Evolutionary conservation across 2,888 invertebrate genomes (phyloP).

Genomic region (Drosophila tripunctata): DNA sequence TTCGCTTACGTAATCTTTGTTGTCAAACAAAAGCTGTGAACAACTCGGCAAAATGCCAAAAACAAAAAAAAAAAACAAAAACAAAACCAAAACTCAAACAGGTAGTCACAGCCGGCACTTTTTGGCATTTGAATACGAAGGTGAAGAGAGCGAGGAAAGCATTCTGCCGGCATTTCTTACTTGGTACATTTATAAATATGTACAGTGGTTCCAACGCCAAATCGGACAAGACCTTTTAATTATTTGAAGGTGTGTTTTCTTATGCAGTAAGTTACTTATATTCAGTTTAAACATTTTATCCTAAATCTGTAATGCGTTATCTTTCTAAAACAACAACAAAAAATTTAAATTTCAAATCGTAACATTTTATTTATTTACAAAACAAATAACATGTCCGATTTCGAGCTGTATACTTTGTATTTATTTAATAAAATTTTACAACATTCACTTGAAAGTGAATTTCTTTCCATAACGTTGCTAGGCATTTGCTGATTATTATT

Average conservation of each 20-base stretch:
- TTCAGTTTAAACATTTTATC: no score
- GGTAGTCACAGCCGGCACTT: slow-evolving; percentile 14
- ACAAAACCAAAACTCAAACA: slow-evolving; percentile 21
- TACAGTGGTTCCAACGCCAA: no score
- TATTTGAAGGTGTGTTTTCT: no score
- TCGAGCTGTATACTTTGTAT: neutral
- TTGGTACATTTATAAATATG: neutral
- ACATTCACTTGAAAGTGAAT: neutral
- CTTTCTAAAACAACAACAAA: no score
- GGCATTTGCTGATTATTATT: slow-evolving; percentile 33
- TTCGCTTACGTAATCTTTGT: slow-evolving; percentile 71
- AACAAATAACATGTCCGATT: no score
- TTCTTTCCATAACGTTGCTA: slow-evolving; percentile 47
- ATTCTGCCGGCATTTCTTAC: slow-evolving; percentile 40
- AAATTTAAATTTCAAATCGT: no score
- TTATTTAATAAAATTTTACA: neutral
- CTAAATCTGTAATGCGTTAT: no score
- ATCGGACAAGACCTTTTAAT: no score
- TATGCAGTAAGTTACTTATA: no score
- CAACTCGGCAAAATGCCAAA: slow-evolving; percentile 51
- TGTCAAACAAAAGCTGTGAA: slow-evolving; percentile 66
- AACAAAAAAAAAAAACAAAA: slow-evolving; percentile 26
- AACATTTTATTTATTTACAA: no score
- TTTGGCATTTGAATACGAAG: slow-evolving; percentile 40
- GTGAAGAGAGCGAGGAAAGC: slow-evolving; percentile 5